Evolutionary conservation across 2,113 vertebrate species (phyloP), one percentile per base, ranked within the genome.

Genomic region (Stictonetta naevosa): DNA sequence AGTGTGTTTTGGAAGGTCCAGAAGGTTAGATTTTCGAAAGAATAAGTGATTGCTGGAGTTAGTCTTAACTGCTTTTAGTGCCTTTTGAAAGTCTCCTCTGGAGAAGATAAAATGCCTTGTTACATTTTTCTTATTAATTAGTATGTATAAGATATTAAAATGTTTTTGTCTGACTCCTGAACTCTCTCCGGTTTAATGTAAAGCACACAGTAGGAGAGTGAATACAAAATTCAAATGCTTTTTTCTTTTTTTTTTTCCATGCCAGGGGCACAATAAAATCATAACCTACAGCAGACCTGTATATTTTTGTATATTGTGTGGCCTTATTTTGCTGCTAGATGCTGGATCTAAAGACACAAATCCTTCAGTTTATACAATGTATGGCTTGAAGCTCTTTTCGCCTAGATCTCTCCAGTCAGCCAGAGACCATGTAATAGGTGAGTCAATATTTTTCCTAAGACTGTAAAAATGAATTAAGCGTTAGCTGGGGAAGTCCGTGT

Each of bases 261-360:
- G 92, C 60, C 93, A 99, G 99, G 99, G 99, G 53, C 99, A 99
- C 97, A 99, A 99, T 98, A 99, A 99, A 97, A 97, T 99, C 92
- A 99, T 99, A 91, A 98, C 98, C 64, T 99, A 99, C 95, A 99
- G 99, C 97, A 98, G 99, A 68, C 99, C 99, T 11, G 98, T 99
- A 64, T 99, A 99, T 98, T 99, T 99, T 97, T 99, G 99, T 94
- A 95, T 99, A 92, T 98, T 99, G 95, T 99, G 99, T 91, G 96
- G 98, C 97, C 98, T 99, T 97, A 99, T 99, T 98, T 98, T 99
- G 98, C 97, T 99, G 95, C 97, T 99, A 95, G 99, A 99, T 97
- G 97, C 98, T 86, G 98, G 98, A 90, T 98, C 99, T 96, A 98
- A 98, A 95, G 97, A 95, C 73, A 98, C 98, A 80, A 98, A 97